Percentiles rank a stretch among this genome's conserved stretches.
These are phyloP conservation scores for Uria lomvia DNA, from an alignment of 2,113 vertebrate genomes.

Conservation along the genomic window DNA sequence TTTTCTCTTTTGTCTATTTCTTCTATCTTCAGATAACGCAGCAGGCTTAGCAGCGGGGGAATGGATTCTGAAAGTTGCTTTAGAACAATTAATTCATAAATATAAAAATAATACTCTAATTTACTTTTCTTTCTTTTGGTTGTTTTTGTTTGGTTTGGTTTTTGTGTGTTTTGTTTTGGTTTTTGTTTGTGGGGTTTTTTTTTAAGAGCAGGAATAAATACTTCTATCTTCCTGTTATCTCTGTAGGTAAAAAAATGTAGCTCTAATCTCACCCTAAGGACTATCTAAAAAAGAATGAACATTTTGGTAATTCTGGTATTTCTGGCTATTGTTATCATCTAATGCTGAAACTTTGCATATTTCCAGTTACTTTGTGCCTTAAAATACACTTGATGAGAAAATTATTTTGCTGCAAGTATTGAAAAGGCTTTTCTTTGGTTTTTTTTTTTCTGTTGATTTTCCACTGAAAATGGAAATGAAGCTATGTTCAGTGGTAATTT, in stretches of 20 bases:
- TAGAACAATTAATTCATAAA: not conserved
- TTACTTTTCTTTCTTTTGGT: not conserved
- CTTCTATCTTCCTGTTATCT: not conserved
- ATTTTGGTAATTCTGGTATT: not conserved
- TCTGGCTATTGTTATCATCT: not conserved
- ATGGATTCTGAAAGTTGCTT: not conserved
- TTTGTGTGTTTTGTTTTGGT: too few relatives aligned
- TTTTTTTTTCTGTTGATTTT: not conserved
- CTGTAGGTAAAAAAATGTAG: not conserved
- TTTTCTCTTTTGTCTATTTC: not conserved
- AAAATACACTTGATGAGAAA: not conserved
- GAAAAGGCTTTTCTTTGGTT: not conserved
- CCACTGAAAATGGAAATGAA: not conserved
- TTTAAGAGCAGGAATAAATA: not conserved
- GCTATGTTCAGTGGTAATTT: not conserved
- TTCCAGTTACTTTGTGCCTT: not conserved
- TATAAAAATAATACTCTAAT: not conserved
- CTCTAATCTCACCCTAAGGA: not conserved
- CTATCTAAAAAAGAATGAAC: not conserved
- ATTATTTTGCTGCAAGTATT: not conserved
- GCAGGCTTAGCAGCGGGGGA: not conserved
- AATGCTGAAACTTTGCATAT: not conserved
- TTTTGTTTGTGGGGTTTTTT: too few relatives aligned
- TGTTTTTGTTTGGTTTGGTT: too few relatives aligned
- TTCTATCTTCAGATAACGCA: not conserved